Evolutionary conservation across 2,113 vertebrate species (phyloP).

Genomic region (Todiramphus chloris): DNA sequence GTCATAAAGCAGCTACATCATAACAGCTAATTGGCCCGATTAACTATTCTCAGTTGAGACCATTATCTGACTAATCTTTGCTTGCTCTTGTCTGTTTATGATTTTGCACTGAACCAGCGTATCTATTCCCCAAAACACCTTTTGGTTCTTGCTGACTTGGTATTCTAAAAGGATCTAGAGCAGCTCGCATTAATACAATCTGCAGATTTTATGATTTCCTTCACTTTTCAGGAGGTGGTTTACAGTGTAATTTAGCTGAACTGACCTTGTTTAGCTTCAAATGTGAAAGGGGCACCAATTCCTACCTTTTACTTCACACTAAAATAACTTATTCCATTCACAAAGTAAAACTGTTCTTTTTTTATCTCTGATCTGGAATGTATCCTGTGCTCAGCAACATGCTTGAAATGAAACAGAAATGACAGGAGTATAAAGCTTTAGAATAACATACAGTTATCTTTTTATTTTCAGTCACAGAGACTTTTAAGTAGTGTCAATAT

Average conservation of each 20-base stretch:
- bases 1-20: slow-evolving; percentile 29
- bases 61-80: slow-evolving; percentile 62
- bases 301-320: neutral
- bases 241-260: neutral
- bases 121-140: neutral
- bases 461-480: neutral
- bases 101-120: slow-evolving; percentile 30
- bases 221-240: slow-evolving; percentile 40
- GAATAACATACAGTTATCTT: neutral
- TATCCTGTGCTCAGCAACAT: neutral
- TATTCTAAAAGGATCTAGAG: slow-evolving; percentile 24
- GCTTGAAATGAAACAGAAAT: neutral
- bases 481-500: neutral
- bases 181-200: slow-evolving; percentile 18
- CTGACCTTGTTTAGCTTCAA: neutral
- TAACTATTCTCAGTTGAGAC: slow-evolving; percentile 54
- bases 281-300: neutral
- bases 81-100: slow-evolving; percentile 58
- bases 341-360: neutral
- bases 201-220: slow-evolving; percentile 16
- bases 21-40: slow-evolving; percentile 52
- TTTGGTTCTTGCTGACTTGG: slow-evolving; percentile 42
- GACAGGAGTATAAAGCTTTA: neutral
- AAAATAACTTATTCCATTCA: slow-evolving; percentile 4
- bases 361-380: neutral